Evolutionary conservation across 64 coral and sea anemone species (phyloP).

Genomic region (Trachythela sp.): DNA sequence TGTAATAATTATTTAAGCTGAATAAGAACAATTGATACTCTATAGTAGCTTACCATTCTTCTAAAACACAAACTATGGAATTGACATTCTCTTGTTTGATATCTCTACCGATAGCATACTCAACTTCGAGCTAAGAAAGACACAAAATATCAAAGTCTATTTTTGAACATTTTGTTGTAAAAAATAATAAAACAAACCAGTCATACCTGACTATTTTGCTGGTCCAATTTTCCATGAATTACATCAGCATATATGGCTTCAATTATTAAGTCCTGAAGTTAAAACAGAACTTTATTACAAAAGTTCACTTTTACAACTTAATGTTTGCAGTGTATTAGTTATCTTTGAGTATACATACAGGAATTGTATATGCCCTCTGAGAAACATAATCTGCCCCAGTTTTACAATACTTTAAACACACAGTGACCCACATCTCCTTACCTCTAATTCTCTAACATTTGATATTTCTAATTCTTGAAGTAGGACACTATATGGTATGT

Average conservation of each 20-base stretch:
- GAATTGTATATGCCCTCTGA: too few species aligned
- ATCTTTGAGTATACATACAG: too few species aligned
- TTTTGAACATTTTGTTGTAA: background rate
- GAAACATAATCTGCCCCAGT: too few species aligned
- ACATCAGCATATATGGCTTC: conserved; percentile 98
- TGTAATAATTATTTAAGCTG: background rate
- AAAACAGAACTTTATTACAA: background rate
- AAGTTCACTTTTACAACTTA: background rate
- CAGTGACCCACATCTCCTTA: conserved; percentile 4
- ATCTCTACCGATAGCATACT: conserved; percentile 95
- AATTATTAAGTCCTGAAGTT: conserved; percentile 90
- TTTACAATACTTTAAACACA: background rate
- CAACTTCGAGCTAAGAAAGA: conserved; percentile 74
- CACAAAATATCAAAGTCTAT: background rate
- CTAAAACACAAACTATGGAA: conserved; percentile 71
- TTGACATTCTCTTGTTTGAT: conserved; percentile 88
- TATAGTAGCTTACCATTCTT: conserved; percentile 81
- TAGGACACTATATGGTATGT: conserved; percentile 87
- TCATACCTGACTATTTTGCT: conserved; percentile 95
- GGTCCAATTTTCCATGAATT: conserved; percentile 98
- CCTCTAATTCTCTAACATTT: conserved; percentile 96
- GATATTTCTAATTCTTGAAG: conserved; percentile 87
- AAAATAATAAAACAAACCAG: background rate
- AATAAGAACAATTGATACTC: background rate
- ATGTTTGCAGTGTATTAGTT: too few species aligned